Base-by-base conservation (phyloP, 1,140 invertebrate genomes). In the Physella acuta region DNA sequence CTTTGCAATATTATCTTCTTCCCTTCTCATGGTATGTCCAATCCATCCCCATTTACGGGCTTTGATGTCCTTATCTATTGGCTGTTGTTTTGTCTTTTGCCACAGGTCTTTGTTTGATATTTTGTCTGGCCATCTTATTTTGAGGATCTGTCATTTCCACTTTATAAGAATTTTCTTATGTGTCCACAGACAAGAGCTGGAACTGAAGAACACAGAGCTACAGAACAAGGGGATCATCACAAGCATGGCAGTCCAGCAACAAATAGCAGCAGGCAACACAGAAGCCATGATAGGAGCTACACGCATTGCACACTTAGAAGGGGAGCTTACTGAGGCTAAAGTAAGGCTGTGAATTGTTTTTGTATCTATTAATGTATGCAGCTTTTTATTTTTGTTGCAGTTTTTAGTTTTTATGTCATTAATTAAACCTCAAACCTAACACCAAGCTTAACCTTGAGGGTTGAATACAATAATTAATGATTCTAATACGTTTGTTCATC, bases 201-300 rank as follows among this genome's bases (percentile, higher is more conserved):
- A 79, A 68, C 72, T 74, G 59, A 76, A 79, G 52, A 80, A 78
- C 52, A 69, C 66, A 24, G 76, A 78, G 58, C 73, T 77, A 24
- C 71, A 71, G 44, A 78, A 77, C 60, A 79, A 81, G 60, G 80
- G 80, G 3, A 67, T 80, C 4, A 82, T 81, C 53, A 82, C 81
- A 8, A 74, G 77, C 36, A 64, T 77, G 39, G 70, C 70, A 28
- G 77, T 72, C 3, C 81, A 81, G 62, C 76, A 81, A 65, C 75
- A 77, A 26, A 76, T 81, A 44, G 77, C 77, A 26, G 75, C 73
- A 31, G 81, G 76, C 20, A 74, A 73, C 64, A 63, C 61, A n/a
- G 72, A 73, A 4, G 71, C 77, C 20, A 69, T 73, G n/a, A 71
- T 78, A 1, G 79, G 73, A 31, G 78, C 76, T 36, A 75, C 68